Evolutionary conservation across 2,888 invertebrate genomes (phyloP).

Genomic region (Deilephila elpenor): DNA sequence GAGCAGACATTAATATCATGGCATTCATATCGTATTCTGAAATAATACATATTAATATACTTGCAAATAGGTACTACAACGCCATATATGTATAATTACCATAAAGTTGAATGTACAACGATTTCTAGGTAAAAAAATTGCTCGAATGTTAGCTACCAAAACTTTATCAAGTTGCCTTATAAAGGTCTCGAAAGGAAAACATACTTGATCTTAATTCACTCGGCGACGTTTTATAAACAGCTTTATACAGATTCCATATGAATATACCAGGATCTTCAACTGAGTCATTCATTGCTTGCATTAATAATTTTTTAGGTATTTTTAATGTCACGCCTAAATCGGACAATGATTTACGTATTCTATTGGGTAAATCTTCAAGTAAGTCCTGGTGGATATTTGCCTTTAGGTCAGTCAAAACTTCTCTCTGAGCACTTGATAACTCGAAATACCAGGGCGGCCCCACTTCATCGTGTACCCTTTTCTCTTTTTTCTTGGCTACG

Average conservation of each 20-base stretch:
- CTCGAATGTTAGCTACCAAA: neutral
- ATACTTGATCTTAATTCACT: slow-evolving; percentile 59
- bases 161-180: neutral
- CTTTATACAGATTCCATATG: slow-evolving; percentile 72
- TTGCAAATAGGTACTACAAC: neutral
- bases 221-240: slow-evolving; percentile 65
- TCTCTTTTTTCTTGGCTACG: slow-evolving; percentile 57
- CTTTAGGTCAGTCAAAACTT: slow-evolving; percentile 59
- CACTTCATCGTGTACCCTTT: slow-evolving; percentile 55
- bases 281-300: slow-evolving; percentile 64
- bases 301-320: slow-evolving; percentile 56
- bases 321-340: slow-evolving; percentile 68
- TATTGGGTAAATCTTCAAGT: slow-evolving; percentile 66
- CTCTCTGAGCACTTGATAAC: slow-evolving; percentile 64
- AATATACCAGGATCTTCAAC: slow-evolving; percentile 73
- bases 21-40: slow-evolving; percentile 73
- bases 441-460: slow-evolving; percentile 75
- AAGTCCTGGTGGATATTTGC: slow-evolving; percentile 71
- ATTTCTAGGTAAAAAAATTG: too few relatives aligned
- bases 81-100: neutral
- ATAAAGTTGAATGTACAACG: too few relatives aligned
- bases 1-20: slow-evolving; percentile 69
- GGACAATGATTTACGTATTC: slow-evolving; percentile 59
- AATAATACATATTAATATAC: slow-evolving; percentile 36
- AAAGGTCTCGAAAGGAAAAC: too few relatives aligned